phyloP scores from a whole-genome alignment of 1,140 invertebrate genomes.

The Eciton burchellii region DNA sequence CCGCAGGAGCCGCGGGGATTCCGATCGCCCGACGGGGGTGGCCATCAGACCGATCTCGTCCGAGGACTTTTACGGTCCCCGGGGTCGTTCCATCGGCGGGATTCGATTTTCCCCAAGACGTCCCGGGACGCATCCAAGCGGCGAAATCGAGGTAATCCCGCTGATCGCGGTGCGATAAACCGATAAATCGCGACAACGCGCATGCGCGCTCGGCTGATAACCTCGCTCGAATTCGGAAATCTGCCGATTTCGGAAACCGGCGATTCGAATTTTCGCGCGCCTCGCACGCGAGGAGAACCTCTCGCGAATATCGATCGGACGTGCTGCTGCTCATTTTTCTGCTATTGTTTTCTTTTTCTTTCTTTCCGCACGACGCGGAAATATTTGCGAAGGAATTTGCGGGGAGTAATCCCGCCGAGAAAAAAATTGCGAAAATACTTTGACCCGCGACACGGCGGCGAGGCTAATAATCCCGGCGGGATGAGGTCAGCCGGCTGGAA shows the following conservation, averaged over 20 bases:
- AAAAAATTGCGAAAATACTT: conserved; percentile 52
- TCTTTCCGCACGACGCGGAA: conserved; percentile 36
- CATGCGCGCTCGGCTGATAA: not conserved
- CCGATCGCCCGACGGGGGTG: conserved; percentile 68
- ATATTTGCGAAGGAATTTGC: conserved; percentile 67
- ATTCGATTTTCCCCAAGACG: conserved; percentile 69
- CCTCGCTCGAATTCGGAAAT: not conserved
- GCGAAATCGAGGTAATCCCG: conserved; percentile 59
- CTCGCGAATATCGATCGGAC: not conserved
- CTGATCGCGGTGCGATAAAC: conserved; percentile 55
- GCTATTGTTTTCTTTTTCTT: not conserved
- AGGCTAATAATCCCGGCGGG: conserved; percentile 29
- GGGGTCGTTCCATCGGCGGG: conserved; percentile 22
- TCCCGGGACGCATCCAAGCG: conserved; percentile 18
- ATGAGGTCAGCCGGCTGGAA: conserved; percentile 30
- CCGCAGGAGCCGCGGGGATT: conserved; percentile 58
- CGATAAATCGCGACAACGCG: conserved; percentile 37
- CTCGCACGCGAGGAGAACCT: not conserved
- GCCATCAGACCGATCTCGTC: conserved; percentile 64
- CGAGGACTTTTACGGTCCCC: conserved; percentile 57
- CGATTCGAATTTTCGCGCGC: no score
- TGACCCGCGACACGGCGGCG: not conserved
- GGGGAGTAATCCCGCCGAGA: conserved; percentile 35
- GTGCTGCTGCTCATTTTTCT: no score
- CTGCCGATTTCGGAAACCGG: no score